Evolutionary conservation across 1,140 invertebrate genomes (phyloP), one percentile per base, ranked within the genome.

Genomic region (Orius laevigatus): DNA sequence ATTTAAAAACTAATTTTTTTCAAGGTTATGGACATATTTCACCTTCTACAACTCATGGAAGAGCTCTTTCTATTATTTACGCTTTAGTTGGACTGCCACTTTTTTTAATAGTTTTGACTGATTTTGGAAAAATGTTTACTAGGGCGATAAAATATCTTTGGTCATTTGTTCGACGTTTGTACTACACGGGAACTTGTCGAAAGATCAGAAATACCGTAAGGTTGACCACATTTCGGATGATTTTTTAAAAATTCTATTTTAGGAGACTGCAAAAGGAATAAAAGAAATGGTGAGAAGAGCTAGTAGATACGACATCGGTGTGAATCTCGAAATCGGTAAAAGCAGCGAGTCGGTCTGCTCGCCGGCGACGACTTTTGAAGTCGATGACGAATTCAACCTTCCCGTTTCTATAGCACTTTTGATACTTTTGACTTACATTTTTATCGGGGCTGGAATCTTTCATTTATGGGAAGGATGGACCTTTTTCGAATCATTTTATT

Each of bases 71-170:
- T 0, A 94, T 98, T 49, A 68, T 90, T 5, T 97, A 97, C 59
- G 88, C 92, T 3, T 79, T 93, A 40, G 80, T 97, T 49, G 94
- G 93, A 6, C 97, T 97, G 54, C 93, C 94, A 0, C 72, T 98
- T 53, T 84, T 88, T 55, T 70, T 97, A 25, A 87, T 92, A 46
- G 76, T 92, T 1, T 60, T 93, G 41, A 83, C 87, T n/a, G 89
- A 94, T 67, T 84, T 90, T 58, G 89, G 88, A 51, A 92, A 92
- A 70, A 68, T 93, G 1, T 88, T 92, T 59, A 92, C 88, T 1
- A 74, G 91, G 56, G 74, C 81, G 44, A 91, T 97, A 41, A 91
- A 94, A 62, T 90, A 88, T 60, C 68, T 91, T n/a, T 95, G 92
- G 80, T 78, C 84, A 2, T 89, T 84, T 59, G 81, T 93, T 1